These are phyloP conservation scores for Trididemnum clinides DNA, from an alignment of 23 tunicate species.

Conservation along the genomic window DNA sequence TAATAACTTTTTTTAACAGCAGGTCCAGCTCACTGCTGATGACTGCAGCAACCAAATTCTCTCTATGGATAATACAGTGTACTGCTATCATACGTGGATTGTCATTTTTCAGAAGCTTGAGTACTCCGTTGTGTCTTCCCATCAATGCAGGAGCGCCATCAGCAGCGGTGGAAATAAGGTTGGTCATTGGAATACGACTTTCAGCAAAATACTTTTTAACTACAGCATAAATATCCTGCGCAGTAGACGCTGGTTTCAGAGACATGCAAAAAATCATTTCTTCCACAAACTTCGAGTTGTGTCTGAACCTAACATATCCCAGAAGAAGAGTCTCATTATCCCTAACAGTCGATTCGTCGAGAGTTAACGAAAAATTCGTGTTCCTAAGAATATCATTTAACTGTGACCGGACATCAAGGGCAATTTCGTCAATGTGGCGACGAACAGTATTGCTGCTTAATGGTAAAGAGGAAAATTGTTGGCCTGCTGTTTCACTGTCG, in stretches of 20 bases:
- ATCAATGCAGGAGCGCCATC: conserved; percentile 26
- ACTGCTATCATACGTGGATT: conserved; percentile 17
- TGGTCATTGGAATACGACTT: conserved; percentile 1
- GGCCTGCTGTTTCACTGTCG: no score
- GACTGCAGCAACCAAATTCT: neutral
- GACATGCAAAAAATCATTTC: no score
- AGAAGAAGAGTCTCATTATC: neutral
- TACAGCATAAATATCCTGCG: neutral
- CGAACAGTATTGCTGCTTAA: conserved; percentile 9
- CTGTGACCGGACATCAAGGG: conserved; percentile 8
- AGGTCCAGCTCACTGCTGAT: conserved; percentile 21
- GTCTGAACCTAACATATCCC: conserved; percentile 5
- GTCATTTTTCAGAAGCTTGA: no score
- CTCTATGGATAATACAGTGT: no score
- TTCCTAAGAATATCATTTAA: conserved; percentile 11
- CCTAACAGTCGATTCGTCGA: neutral
- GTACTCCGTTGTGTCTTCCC: no score
- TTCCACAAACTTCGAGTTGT: neutral
- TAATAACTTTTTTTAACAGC: neutral
- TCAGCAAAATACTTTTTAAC: no score
- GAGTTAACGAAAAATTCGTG: conserved; percentile 13
- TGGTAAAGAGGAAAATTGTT: neutral
- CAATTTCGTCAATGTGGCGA: no score
- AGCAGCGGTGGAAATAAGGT: conserved; percentile 19
- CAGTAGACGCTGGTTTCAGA: conserved; percentile 1